Evolutionary conservation across 2,797 vertebrate genomes (phyloP).

Genomic region (Platyrinchus mystaceus): DNA sequence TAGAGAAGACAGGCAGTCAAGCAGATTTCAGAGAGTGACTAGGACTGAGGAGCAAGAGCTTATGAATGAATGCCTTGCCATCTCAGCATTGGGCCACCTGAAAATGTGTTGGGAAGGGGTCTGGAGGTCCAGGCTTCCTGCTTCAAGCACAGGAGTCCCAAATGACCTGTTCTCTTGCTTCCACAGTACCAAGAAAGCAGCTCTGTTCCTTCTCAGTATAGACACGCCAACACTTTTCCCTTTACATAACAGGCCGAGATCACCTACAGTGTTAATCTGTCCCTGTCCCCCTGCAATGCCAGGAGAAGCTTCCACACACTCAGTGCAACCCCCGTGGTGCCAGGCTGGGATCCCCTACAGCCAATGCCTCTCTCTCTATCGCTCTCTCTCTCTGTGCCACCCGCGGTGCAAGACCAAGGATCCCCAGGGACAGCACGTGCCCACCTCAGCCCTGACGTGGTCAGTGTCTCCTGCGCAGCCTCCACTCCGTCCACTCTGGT

Average conservation of each 20-base stretch:
- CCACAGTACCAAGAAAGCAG: background rate
- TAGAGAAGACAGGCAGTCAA: background rate
- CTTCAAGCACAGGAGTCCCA: background rate
- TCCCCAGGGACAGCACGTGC: conserved; percentile 54
- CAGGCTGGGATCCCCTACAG: conserved; percentile 23
- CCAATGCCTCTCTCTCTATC: conserved; percentile 61
- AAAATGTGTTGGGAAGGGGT: background rate
- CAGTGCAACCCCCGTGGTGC: conserved; percentile 34
- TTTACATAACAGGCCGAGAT: background rate
- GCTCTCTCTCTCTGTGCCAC: conserved; percentile 63
- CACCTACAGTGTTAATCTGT: background rate
- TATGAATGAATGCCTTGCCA: background rate
- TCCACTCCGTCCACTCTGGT: conserved; percentile 69
- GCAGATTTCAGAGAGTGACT: background rate
- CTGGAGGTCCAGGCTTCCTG: background rate
- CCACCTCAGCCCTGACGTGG: conserved; percentile 63
- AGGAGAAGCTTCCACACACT: conserved; percentile 57
- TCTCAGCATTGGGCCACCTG: background rate
- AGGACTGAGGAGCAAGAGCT: background rate
- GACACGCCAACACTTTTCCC: background rate
- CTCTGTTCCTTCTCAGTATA: background rate
- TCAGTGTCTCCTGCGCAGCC: conserved; percentile 69
- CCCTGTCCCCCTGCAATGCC: conserved; percentile 40
- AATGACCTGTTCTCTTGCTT: background rate
- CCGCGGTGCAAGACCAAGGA: conserved; percentile 44